Percentiles rank a stretch among this genome's conserved stretches.
These are phyloP conservation scores for Xestia rhomboidea DNA, from an alignment of 2,888 invertebrate species.

Conservation along the genomic window DNA sequence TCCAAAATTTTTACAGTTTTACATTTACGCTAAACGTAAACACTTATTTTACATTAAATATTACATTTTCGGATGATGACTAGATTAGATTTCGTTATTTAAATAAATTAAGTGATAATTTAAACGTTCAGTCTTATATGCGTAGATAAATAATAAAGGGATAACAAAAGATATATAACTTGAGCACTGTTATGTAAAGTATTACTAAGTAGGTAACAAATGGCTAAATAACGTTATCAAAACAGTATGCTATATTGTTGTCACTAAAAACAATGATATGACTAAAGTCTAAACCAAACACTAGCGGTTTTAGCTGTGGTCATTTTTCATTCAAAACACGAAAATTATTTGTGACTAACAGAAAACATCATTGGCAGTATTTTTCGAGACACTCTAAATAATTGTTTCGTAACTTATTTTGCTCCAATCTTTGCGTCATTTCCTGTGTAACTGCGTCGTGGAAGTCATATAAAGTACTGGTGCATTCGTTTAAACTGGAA, in stretches of 20 bases:
- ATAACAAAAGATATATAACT: constrained; percentile 57
- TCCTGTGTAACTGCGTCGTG: no score
- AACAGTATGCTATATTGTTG: constrained; percentile 42
- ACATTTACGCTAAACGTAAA: constrained; percentile 68
- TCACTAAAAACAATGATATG: constrained; percentile 40
- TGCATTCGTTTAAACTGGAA: background rate
- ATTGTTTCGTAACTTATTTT: background rate
- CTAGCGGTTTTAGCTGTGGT: constrained; percentile 2
- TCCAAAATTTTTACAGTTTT: constrained; percentile 79
- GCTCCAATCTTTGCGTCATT: background rate
- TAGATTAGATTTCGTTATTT: constrained; percentile 63
- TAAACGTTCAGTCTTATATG: constrained; percentile 74
- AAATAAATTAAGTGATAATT: constrained; percentile 67
- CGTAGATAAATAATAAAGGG: constrained; percentile 65
- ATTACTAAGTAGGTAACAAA: constrained; percentile 57
- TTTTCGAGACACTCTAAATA: background rate
- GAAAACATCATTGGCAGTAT: background rate
- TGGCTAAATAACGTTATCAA: constrained; percentile 49
- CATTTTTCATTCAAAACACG: background rate
- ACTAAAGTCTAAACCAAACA: constrained; percentile 25
- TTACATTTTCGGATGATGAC: constrained; percentile 63
- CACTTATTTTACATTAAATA: constrained; percentile 67
- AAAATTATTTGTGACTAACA: background rate
- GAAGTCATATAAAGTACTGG: background rate
- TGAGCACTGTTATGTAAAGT: constrained; percentile 65